Base-by-base conservation (phyloP, 2,888 invertebrate genomes). In the Drosophila niveifrons region DNA sequence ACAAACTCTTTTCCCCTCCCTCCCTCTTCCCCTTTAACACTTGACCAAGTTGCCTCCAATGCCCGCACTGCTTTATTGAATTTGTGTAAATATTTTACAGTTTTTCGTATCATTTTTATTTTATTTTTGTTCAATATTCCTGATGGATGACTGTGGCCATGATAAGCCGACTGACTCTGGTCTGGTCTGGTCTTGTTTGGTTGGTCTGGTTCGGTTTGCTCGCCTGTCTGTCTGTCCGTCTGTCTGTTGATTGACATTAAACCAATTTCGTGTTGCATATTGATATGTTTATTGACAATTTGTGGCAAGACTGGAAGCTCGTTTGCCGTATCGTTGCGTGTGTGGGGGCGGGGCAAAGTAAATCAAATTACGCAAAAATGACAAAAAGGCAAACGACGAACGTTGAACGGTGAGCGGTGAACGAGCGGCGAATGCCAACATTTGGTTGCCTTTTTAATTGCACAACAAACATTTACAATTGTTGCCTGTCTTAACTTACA, bases 391-490 rank as follows among this genome's bases (percentile, higher is more conserved):
- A n/a, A 36, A 36, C 36, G 36, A n/a, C 11, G n/a, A 36, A 7
- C 29, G 29, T 1, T 7, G 29, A 7, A 2, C 31, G 31, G 7
- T 3, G 31, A 44, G n/a, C 36, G 36, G 2, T 7, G 15, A 64
- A 3, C 58, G 46, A 23, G 36, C 34, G 34, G 43, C 34, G 59
- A 75, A 72, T 79, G 82, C 47, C 74, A 74, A 64, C 79, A 72
- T 79, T 70, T 74, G 85, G 66, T 48, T 61, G 84, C 52, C 78
- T 84, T 84, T 86, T 87, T 87, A 86, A 86, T 87, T 86, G 85
- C 82, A 70, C 74, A 82, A 82, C 87, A 87, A 87, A 86, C 87
- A 87, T 84, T 84, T 87, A 86, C 87, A 87, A 85, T 86, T 84
- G 84, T 83, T 80, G 78, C 61, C 83, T 83, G 86, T 84, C 82